Base-by-base conservation (phyloP, 2,797 vertebrate genomes). In the Hirundo rustica region DNA sequence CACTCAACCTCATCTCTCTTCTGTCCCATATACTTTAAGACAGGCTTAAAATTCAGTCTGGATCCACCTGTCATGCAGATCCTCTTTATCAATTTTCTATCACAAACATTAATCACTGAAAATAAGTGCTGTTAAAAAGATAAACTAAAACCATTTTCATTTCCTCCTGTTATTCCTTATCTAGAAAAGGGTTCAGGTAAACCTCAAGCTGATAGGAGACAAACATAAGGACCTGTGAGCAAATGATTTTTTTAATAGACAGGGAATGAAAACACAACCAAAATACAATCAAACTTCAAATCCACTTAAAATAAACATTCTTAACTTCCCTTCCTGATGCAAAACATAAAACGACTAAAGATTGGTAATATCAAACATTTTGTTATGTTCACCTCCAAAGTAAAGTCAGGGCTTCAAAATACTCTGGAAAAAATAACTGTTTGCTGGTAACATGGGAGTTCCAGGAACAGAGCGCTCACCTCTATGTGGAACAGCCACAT, bases 401-500 rank as follows among this genome's bases (percentile, higher is more conserved):
- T 36, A 54, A 85, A 85, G 12, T 10, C 71, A 42, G 6, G 15
- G 9, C 3, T 55, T 48, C 30, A 48, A 85, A 89, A 80, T 30
- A 55, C 18, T 29, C 21, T 23, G 14, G 26, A 50, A 51, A 51
- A 83, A 83, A 30, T 50, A 75, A 27, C 38, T 68, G 17, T 34
- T 83, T 81, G 27, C 30, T 66, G n/a, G 27, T 87, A 65, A 30
- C 19, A 30, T 26, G 17, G 9, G 18, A 57, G 11, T 13, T 57
- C 16, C n/a, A 60, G n/a, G 50, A 61, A 7, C 2, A 3, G 44
- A 55, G 21, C 9, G 26, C 5, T 66, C 36, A 48, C 0, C 4
- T 3, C 16, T 0, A 0, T 2, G 1, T 21, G 23, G 14, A 38
- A 45, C 25, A 80, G 13, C 2, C 29, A 20, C 1, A 3, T 83